Base-by-base conservation (phyloP, 2,888 invertebrate genomes). In the Aleiodes leptofemur region DNA sequence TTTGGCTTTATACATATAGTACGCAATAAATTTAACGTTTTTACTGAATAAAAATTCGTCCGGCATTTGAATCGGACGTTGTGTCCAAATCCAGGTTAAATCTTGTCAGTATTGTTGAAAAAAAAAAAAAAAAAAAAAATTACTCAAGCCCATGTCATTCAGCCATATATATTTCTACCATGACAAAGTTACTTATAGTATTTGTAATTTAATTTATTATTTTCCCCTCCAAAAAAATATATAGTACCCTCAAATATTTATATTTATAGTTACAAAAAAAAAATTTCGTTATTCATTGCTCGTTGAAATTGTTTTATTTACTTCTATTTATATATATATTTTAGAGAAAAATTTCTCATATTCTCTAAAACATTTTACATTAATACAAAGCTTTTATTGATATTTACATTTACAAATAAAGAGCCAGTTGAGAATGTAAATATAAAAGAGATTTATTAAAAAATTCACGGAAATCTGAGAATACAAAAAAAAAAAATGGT, bases 41-140 rank as follows among this genome's bases (percentile, higher is more conserved):
- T 69, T 61, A 38, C 69, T 74, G 69, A 74, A 69, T 69, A 69
- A 69, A 74, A 74, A 74, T 74, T 69, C 61, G n/a, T 31, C 61
- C 13, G 69, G 34, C 74, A 74, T 74, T 61, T 57, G 56, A 69
- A 73, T 73, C 69, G 69, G 69, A 59, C 73, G 51, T 69, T 55
- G 51, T 69, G 69, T 73, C 56, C 66, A 73, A 73, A 73, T 61
- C 68, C 50, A 29, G 69, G 69, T 56, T 48, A 57, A 69, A 73
- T 69, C 69, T 69, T 69, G 73, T 69, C 73, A 59, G 69, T 69
- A 57, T 64, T 43, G 48, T 43, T 48, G 14, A 48, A 64, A 73
- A 69, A 23, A 23, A 23, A 23, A 2, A 73, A 73, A 73, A 50
- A 23, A 23, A 23, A 23, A 73, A 69, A 73, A 50, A 56, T 69